These are phyloP conservation scores for Pentalonia nigronervosa DNA, from an alignment of 1,140 invertebrate species.

Conservation along the genomic window DNA sequence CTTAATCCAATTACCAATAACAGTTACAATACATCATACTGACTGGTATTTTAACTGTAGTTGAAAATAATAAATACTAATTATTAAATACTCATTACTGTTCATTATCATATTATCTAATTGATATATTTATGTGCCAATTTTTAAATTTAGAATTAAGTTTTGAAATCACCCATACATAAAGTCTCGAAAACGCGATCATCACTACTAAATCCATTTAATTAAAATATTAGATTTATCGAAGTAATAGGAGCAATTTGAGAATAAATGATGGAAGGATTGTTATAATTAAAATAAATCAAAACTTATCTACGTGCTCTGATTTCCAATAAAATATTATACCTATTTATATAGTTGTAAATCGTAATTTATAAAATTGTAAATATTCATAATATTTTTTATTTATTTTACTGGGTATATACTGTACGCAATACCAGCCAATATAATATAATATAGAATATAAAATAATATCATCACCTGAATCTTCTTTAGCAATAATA, in stretches of 20 bases:
- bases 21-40: not conserved
- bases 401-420: not conserved
- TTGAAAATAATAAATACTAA: not conserved
- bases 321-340: not conserved
- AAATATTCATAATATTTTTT: not conserved
- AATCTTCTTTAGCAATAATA: too few species aligned
- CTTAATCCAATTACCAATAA: slow-evolving; percentile 29
- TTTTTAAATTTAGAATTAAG: not conserved
- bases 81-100: not conserved
- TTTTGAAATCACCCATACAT: not conserved
- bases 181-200: not conserved
- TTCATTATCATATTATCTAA: not conserved
- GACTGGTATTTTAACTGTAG: not conserved
- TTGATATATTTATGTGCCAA: not conserved
- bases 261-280: not conserved
- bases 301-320: not conserved
- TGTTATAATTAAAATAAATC: slow-evolving; percentile 2
- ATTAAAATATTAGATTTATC: not conserved
- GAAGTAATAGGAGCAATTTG: not conserved
- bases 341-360: not conserved
- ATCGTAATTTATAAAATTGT: too few species aligned
- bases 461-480: too few species aligned
- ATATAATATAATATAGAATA: too few species aligned
- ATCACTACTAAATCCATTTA: not conserved
- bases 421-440: too few species aligned